A percentile compares a stretch with the other conserved stretches of the same genome.
Evolutionary conservation across 2,888 invertebrate species (phyloP).

Genomic region (Zele albiditarsus): DNA sequence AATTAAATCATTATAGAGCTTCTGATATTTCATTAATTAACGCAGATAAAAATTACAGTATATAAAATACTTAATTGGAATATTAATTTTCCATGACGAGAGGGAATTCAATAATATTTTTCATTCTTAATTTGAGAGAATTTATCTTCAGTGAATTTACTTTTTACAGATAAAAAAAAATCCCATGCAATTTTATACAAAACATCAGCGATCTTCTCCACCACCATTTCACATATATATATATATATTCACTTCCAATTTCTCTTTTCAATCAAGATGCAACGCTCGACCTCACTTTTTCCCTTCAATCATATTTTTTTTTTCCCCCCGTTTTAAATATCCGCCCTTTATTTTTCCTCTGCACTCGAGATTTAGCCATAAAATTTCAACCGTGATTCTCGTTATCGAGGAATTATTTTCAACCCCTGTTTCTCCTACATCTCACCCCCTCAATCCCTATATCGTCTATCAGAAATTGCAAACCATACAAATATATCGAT

Average conservation of each 20-base stretch:
- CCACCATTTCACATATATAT: not conserved
- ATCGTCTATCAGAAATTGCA: no score
- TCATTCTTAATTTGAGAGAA: no score
- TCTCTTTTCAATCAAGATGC: not conserved
- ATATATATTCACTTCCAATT: not conserved
- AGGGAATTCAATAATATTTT: no score
- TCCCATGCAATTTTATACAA: not conserved
- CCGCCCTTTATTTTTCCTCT: not conserved
- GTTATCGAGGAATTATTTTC: slow-evolving; percentile 29
- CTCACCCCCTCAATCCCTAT: no score
- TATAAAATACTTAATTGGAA: no score
- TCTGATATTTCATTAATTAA: no score
- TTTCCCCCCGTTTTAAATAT: not conserved
- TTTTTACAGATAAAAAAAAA: no score
- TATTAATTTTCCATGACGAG: no score
- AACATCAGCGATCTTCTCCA: not conserved
- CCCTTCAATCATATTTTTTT: slow-evolving; percentile 14
- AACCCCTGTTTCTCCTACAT: not conserved
- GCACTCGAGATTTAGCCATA: not conserved
- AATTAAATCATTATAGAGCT: no score
- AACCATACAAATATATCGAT: no score
- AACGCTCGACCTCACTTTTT: not conserved
- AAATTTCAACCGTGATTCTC: slow-evolving; percentile 20
- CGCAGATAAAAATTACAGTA: no score
- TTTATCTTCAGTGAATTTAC: no score